phyloP scores from a whole-genome alignment of 2,113 vertebrate genomes.

The Pseudopodoces humilis region DNA sequence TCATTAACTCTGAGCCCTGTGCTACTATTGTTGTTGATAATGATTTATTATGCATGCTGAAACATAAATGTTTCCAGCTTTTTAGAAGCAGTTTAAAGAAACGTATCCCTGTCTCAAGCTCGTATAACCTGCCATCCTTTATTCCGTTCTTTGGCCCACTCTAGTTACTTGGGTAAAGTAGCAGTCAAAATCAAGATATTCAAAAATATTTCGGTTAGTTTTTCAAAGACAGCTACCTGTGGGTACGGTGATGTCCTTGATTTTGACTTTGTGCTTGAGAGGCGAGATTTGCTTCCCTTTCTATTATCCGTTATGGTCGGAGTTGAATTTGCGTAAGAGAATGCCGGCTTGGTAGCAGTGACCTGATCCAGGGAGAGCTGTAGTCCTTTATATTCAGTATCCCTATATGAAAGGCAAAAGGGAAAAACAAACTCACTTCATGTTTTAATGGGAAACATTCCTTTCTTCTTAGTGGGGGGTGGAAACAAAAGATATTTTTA shows the following conservation, averaged over 20 bases:
- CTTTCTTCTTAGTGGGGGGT: neutral
- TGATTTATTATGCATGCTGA: constrained; percentile 14
- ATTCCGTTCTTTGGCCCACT: neutral
- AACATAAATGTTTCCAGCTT: neutral
- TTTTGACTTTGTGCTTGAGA: constrained; percentile 86
- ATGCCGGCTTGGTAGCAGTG: constrained; percentile 85
- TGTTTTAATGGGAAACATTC: constrained; percentile 3
- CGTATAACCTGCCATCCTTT: neutral
- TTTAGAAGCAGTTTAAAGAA: constrained; percentile 6
- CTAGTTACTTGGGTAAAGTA: neutral
- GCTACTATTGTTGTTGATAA: neutral
- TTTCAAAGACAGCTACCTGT: constrained; percentile 78
- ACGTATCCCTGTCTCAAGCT: neutral
- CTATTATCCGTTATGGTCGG: constrained; percentile 81
- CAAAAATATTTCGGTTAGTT: neutral
- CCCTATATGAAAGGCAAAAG: constrained; percentile 77
- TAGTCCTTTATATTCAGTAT: constrained; percentile 95
- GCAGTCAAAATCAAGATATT: constrained; percentile 24
- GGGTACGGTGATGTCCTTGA: constrained; percentile 92
- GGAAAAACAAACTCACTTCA: constrained; percentile 50
- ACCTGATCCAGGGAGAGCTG: constrained; percentile 96
- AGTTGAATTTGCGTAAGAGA: constrained; percentile 84
- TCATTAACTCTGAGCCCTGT: neutral
- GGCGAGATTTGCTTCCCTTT: constrained; percentile 83
- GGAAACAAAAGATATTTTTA: neutral